A percentile compares a stretch with the other conserved stretches of the same genome.
These are phyloP conservation scores for Anisognathus igniventris DNA, from an alignment of 2,797 vertebrate genomes.

Conservation along the genomic window DNA sequence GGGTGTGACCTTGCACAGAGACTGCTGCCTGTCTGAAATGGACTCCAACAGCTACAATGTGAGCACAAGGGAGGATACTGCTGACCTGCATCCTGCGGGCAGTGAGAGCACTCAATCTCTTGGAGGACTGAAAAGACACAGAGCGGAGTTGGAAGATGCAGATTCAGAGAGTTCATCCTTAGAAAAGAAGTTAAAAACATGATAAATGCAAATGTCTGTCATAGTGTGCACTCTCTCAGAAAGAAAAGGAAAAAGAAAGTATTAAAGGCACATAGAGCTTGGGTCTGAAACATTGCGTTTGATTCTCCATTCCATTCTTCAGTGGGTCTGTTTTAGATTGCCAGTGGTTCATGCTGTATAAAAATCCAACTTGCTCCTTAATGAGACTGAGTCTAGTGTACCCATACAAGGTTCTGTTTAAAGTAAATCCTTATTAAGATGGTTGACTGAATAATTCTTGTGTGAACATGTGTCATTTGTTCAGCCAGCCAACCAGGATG, in stretches of 20 bases:
- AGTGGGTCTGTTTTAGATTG: constrained; percentile 72
- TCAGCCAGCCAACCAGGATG: constrained; percentile 48
- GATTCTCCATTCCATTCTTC: constrained; percentile 72
- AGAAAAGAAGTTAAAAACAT: constrained; percentile 95
- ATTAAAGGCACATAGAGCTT: constrained; percentile 77
- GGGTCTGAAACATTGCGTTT: constrained; percentile 72
- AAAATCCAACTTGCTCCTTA: constrained; percentile 67
- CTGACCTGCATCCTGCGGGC: constrained; percentile 58
- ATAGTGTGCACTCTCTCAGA: constrained; percentile 34
- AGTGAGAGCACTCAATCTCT: constrained; percentile 65
- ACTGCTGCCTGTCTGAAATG: constrained; percentile 78
- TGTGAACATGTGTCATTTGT: constrained; percentile 64
- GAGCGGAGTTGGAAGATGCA: constrained; percentile 79
- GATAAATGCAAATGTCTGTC: constrained; percentile 71
- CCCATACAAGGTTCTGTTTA: constrained; percentile 69
- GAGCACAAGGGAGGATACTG: constrained; percentile 69
- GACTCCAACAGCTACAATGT: constrained; percentile 76
- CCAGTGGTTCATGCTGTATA: constrained; percentile 73
- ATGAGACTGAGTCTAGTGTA: constrained; percentile 70
- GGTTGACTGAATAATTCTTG: constrained; percentile 62
- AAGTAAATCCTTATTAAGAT: constrained; percentile 70
- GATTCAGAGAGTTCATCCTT: constrained; percentile 82
- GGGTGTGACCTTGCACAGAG: constrained; percentile 71
- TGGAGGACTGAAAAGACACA: constrained; percentile 78
- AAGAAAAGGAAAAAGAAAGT: constrained; percentile 62